These are phyloP conservation scores for Cancer borealis DNA, from an alignment of 2,888 invertebrate species.

Conservation along the genomic window DNA sequence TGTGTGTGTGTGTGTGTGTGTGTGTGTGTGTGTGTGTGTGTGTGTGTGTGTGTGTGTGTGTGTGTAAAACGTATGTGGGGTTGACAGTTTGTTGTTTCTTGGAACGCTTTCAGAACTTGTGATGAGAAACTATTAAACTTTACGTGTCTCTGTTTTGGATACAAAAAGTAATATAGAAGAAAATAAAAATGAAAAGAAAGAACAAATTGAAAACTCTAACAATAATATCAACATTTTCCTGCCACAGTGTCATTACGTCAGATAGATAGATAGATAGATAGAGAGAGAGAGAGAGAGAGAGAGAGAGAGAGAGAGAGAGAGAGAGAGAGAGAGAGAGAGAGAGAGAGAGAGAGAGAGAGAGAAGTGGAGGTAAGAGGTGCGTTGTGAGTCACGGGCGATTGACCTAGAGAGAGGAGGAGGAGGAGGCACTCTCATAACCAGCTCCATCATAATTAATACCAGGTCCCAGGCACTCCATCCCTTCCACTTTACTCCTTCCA, in stretches of 20 bases:
- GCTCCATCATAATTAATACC: slow-evolving; percentile 11
- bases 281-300: slow-evolving; percentile 29
- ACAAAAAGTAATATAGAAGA: neutral
- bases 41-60: neutral
- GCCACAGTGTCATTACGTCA: neutral
- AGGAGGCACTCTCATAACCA: neutral
- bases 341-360: slow-evolving; percentile 28
- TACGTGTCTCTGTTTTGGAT: slow-evolving; percentile 7
- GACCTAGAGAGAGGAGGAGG: neutral
- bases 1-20: neutral
- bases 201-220: neutral
- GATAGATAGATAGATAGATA: slow-evolving; percentile 9
- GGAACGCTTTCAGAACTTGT: neutral
- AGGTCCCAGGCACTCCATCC: neutral
- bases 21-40: neutral
- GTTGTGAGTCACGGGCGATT: no score
- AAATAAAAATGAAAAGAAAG: neutral
- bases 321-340: neutral
- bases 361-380: neutral
- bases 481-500: neutral
- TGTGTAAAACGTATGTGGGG: neutral
- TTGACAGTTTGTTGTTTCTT: neutral
- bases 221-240: neutral
- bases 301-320: neutral
- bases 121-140: slow-evolving; percentile 44